Evolutionary conservation across 2,888 invertebrate species (phyloP), one percentile per base, ranked within the genome.

Genomic region (Cephonodes hylas): DNA sequence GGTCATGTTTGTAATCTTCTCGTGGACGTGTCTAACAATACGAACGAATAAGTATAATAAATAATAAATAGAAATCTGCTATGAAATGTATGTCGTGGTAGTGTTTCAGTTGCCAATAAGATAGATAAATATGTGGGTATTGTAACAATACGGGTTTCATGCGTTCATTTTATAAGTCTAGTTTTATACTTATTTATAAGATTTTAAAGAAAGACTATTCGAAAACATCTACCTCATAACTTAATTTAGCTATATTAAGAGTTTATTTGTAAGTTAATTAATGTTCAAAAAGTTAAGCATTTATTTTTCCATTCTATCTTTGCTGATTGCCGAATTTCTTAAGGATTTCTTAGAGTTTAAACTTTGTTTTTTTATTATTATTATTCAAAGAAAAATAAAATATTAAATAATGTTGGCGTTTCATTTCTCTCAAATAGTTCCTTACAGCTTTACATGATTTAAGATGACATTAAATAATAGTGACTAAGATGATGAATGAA

Each of bases 151-250:
- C 84, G 84, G 84, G 85, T 85, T 68, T 78, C 79, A 63, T 63
- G 64, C 72, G 61, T 66, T 79, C 80, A 80, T 79, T 48, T 53
- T 77, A 81, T 80, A 75, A 77, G 75, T 77, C 73, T 80, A 83
- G 76, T 75, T 74, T 72, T 79, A 72, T 84, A 84, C 72, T 80
- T 86, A 84, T 79, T 80, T 80, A 75, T 89, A 88, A 86, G 85
- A 76, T 81, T 85, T 79, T 81, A 84, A 86, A 72, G 80, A 86
- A 87, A 88, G 90, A 91, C 91, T 91, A 86, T 86, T 86, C 85
- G 89, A 79, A 92, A 91, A 85, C 90, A 89, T 89, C 91, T 92
- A 92, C 91, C 91, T 92, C 91, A 90, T 90, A 89, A 85, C 86
- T 88, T 90, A 88, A 89, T 83, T 80, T 84, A 85, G 83, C 87